Evolutionary conservation across 2,888 invertebrate species (phyloP), one percentile per base, ranked within the genome.

Genomic region (Meiosimyza platycephala): DNA sequence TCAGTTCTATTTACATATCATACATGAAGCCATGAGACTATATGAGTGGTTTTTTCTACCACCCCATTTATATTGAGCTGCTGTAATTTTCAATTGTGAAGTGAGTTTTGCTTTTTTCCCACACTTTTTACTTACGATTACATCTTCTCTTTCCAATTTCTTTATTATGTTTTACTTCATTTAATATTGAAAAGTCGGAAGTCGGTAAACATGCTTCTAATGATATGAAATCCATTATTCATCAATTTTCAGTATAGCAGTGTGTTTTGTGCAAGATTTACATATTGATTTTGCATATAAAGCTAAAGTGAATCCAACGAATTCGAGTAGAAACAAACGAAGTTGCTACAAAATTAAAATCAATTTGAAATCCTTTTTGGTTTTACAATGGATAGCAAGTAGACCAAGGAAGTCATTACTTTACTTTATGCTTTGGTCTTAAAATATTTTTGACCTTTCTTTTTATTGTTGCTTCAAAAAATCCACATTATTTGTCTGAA

Each of bases 181-280:
- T 40, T 40, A 6, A 40, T 40, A 40, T 40, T 7, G 63, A 15
- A 12, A 13, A 47, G 63, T 40, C 16, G 63, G 63, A 22, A 63
- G 47, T 63, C 63, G 12, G 78, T 77, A 78, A 79, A 77, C 78
- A 78, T 79, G 78, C 76, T 77, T 77, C 76, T 79, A 80, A 80
- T 80, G 79, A 79, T 78, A 78, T 79, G 77, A 78, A 79, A 80
- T 80, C 79, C 79, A 80, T 80, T 79, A 80, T 80, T 80, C 79
- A 80, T 80, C 77, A 77, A 75, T 79, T 80, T 75, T 74, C 74
- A 76, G 76, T 76, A 70, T 76, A 74, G 47, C 72, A 69, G 72
- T 64, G n/a, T 13, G 28, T 22, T 4, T 60, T 15, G 40, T 40
- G 13, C 16, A 55, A 55, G 67, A 63, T 67, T 68, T 72, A 55